Evolutionary conservation across 2,888 invertebrate species (phyloP).

Genomic region (Craniophora ligustri): DNA sequence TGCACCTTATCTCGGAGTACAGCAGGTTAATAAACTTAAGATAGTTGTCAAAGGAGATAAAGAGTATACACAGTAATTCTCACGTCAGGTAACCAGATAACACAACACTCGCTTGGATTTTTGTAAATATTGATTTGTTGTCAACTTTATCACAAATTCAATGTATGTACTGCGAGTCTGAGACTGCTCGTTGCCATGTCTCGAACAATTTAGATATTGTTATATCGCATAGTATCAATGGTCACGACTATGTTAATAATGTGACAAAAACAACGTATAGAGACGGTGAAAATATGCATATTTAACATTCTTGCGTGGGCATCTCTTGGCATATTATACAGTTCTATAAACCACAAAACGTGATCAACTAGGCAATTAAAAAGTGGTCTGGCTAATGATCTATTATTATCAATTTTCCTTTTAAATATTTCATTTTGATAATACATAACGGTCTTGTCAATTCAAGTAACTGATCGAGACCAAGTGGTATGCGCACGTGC

Average conservation of each 20-base stretch:
- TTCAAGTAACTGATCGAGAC: constrained; percentile 50
- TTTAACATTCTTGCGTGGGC: constrained; percentile 41
- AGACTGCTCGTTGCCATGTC: constrained; percentile 13
- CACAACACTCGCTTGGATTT: constrained; percentile 57
- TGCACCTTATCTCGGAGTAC: constrained; percentile 42
- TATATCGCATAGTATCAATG: constrained; percentile 23
- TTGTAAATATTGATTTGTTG: constrained; percentile 69
- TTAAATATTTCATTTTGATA: constrained; percentile 17
- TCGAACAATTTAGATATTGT: constrained; percentile 36
- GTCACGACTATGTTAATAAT: constrained; percentile 42
- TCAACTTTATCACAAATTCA: constrained; percentile 59
- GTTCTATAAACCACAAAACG: constrained; percentile 33
- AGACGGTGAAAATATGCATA: constrained; percentile 51
- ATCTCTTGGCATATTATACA: constrained; percentile 28
- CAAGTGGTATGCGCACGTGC: constrained; percentile 54
- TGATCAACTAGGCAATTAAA: constrained; percentile 26
- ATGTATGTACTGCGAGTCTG: constrained; percentile 54
- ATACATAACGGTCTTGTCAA: constrained; percentile 29
- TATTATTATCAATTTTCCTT: constrained; percentile 7
- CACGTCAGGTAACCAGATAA: constrained; percentile 71
- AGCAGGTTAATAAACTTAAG: constrained; percentile 62
- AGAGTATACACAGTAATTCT: constrained; percentile 57
- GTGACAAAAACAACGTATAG: constrained; percentile 26
- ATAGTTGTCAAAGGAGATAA: constrained; percentile 56
- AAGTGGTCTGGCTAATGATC: neutral